Conservation (phyloP, 2,113 vertebrate species). For the Panthera uncia region DNA sequence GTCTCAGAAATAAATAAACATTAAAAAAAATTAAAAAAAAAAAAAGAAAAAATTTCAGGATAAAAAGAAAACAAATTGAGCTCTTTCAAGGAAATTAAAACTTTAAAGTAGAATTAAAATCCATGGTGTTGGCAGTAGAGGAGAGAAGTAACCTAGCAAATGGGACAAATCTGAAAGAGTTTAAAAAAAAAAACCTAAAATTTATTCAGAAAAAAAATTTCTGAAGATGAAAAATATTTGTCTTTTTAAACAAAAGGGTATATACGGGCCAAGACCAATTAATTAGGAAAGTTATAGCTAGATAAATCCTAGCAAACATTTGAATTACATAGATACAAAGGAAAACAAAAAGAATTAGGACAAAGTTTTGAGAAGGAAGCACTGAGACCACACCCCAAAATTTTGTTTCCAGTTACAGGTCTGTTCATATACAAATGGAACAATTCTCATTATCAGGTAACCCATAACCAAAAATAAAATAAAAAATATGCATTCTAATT, state of each 20-base stretch:
- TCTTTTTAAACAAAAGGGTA: not conserved
- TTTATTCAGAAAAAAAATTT: not conserved
- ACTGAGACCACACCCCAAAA: not conserved
- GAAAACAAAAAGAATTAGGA: not conserved
- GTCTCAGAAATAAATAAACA: too few relatives aligned
- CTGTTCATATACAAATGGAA: not conserved
- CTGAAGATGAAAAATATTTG: not conserved
- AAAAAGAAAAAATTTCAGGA: not conserved
- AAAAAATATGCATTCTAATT: not conserved
- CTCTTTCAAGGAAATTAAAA: not conserved
- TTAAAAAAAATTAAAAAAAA: too few relatives aligned
- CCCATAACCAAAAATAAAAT: not conserved
- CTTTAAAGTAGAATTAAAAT: not conserved
- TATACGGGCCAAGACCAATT: not conserved
- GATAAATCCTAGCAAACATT: not conserved
- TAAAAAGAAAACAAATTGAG: not conserved
- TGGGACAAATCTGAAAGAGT: not conserved
- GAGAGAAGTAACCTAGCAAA: not conserved
- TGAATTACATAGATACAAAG: not conserved
- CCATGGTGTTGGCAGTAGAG: not conserved
- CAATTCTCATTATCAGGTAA: not conserved
- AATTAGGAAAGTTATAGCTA: not conserved
- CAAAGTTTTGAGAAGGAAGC: not conserved
- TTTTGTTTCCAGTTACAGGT: not conserved
- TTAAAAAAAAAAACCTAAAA: not conserved